Percentiles rank a stretch among this genome's conserved stretches.
These are phyloP conservation scores for Hirtodrosophila histrioides DNA, from an alignment of 2,888 invertebrate species.

Conservation along the genomic window DNA sequence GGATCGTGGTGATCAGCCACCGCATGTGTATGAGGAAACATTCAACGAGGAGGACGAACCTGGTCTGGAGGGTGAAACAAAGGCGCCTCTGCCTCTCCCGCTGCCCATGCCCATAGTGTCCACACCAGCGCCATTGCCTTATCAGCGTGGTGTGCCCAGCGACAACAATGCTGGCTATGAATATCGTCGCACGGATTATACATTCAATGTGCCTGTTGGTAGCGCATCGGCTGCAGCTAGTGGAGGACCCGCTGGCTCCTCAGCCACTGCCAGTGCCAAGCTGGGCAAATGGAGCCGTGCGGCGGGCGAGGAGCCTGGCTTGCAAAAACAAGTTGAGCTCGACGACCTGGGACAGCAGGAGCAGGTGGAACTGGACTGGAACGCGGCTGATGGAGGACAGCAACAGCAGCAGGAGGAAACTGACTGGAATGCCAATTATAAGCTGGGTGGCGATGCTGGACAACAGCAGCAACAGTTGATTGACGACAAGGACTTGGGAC, in stretches of 20 bases:
- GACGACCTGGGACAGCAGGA: slow-evolving; percentile 53
- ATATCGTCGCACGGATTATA: slow-evolving; percentile 61
- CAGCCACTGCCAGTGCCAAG: slow-evolving; percentile 51
- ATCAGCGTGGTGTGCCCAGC: slow-evolving; percentile 8
- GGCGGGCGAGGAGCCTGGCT: slow-evolving; percentile 57
- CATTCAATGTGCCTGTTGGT: slow-evolving; percentile 52
- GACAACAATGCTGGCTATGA: slow-evolving; percentile 44
- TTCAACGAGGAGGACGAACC: slow-evolving; percentile 81
- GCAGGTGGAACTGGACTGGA: slow-evolving; percentile 44
- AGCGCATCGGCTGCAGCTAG: slow-evolving; percentile 55
- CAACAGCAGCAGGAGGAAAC: slow-evolving; percentile 41
- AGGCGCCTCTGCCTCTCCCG: slow-evolving; percentile 29
- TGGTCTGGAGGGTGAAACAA: slow-evolving; percentile 72
- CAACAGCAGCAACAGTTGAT: slow-evolving; percentile 51
- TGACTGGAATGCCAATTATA: slow-evolving; percentile 38
- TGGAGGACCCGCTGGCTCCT: slow-evolving; percentile 53
- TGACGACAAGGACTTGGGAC: slow-evolving; percentile 29
- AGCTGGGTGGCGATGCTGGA: slow-evolving; percentile 31
- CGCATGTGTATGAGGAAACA: slow-evolving; percentile 80
- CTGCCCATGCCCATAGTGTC: slow-evolving; percentile 24
- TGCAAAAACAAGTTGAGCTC: slow-evolving; percentile 57
- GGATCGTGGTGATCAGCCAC: slow-evolving; percentile 84
- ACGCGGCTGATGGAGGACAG: slow-evolving; percentile 40
- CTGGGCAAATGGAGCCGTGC: slow-evolving; percentile 57
- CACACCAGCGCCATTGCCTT: slow-evolving; percentile 49